Percentiles rank a stretch among this genome's conserved stretches.
phyloP scores from a whole-genome alignment of 2,797 vertebrate genomes.

The Sebastes matsubarae region DNA sequence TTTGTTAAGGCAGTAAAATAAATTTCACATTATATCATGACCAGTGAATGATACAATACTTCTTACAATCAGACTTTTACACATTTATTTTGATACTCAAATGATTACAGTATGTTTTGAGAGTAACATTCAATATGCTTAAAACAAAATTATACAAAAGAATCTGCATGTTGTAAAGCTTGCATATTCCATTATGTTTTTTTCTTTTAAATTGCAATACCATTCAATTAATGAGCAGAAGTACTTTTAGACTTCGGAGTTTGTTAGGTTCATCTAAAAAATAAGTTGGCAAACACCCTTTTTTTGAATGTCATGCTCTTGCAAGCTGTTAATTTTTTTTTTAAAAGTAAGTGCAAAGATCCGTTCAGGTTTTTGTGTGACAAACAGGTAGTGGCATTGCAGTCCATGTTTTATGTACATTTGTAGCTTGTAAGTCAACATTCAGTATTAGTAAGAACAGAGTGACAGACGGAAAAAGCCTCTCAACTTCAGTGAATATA shows the following conservation, averaged over 20 bases:
- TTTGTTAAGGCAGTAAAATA: neutral
- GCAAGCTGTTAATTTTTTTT: conserved; percentile 56
- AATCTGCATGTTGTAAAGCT: conserved; percentile 62
- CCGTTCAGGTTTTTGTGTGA: conserved; percentile 43
- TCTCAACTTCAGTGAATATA: conserved; percentile 19
- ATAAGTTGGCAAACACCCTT: conserved; percentile 55
- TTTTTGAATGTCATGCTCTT: conserved; percentile 73
- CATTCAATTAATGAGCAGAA: conserved; percentile 53
- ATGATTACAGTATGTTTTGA: conserved; percentile 63
- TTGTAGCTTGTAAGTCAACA: conserved; percentile 48
- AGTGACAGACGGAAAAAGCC: conserved; percentile 37
- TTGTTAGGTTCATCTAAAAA: conserved; percentile 50
- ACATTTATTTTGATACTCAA: conserved; percentile 75
- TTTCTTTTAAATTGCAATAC: conserved; percentile 38
- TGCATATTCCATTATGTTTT: conserved; percentile 57
- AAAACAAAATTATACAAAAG: conserved; percentile 67
- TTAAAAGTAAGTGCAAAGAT: conserved; percentile 58
- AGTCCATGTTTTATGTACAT: conserved; percentile 62
- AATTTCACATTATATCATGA: neutral
- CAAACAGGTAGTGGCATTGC: conserved; percentile 57
- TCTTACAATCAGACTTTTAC: conserved; percentile 37
- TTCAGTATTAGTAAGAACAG: conserved; percentile 54
- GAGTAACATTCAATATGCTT: conserved; percentile 75
- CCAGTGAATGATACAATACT: conserved; percentile 7
- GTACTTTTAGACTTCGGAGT: conserved; percentile 43